phyloP scores from a whole-genome alignment of 23 tunicate species.

The Ascidia mentula region DNA sequence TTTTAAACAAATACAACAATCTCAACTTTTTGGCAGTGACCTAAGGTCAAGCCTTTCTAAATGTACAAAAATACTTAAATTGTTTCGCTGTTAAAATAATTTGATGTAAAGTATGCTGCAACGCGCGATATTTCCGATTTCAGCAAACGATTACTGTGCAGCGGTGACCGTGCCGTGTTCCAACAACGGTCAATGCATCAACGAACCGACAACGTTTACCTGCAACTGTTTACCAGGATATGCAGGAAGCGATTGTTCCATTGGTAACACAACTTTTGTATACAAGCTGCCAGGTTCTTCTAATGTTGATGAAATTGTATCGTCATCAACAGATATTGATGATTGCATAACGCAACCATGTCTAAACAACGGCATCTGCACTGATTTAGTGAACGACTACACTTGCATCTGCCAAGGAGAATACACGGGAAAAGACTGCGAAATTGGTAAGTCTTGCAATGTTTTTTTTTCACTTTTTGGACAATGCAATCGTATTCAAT shows the following conservation, averaged over 20 bases:
- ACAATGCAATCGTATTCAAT: too few relatives aligned
- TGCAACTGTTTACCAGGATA: background rate
- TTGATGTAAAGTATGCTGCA: too few relatives aligned
- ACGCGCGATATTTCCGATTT: too few relatives aligned
- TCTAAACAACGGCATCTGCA: background rate
- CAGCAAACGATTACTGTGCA: background rate
- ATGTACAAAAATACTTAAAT: too few relatives aligned
- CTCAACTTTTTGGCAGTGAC: background rate
- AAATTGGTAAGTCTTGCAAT: too few relatives aligned
- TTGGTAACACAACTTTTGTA: background rate
- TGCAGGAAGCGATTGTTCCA: background rate
- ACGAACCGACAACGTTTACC: background rate
- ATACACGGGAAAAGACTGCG: background rate
- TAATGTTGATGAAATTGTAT: background rate
- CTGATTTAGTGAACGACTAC: background rate
- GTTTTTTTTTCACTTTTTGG: too few relatives aligned
- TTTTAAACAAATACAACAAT: background rate
- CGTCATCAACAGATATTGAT: background rate
- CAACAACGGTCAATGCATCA: background rate
- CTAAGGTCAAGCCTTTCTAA: too few relatives aligned
- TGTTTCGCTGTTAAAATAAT: too few relatives aligned
- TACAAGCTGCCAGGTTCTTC: background rate
- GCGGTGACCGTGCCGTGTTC: background rate
- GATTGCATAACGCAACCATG: background rate
- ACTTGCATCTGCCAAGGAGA: background rate